Evolutionary conservation across 53 echinoderm and acorn worm species (phyloP).

Genomic region (Hippasteria phrygiana): DNA sequence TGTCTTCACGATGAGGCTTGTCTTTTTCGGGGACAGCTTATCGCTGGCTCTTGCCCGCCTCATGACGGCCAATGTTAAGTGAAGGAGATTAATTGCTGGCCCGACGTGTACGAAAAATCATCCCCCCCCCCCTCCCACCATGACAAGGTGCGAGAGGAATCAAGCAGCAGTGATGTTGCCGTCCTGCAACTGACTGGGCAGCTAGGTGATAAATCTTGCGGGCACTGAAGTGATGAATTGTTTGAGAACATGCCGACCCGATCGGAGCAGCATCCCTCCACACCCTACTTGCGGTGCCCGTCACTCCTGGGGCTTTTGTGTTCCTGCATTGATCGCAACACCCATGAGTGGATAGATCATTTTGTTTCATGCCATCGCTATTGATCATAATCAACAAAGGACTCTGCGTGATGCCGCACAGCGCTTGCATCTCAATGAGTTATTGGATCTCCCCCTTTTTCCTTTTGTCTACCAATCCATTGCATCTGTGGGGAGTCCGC

Average conservation of each 20-base stretch:
- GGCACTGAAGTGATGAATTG: constrained; percentile 36
- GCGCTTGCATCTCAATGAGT: constrained; percentile 4
- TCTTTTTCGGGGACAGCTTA: not conserved
- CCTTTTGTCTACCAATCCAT: constrained; percentile 2
- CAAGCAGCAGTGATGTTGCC: not conserved
- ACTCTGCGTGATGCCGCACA: constrained; percentile 12
- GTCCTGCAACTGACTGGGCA: not conserved
- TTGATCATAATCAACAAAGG: constrained; percentile 57
- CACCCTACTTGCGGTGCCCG: not conserved
- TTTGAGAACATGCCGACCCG: constrained; percentile 42
- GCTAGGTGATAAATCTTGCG: constrained; percentile 30
- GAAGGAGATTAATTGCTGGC: constrained; percentile 50
- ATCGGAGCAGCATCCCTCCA: not conserved
- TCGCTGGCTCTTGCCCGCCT: not conserved
- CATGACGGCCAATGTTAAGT: constrained; percentile 37
- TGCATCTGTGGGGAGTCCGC: constrained; percentile 39
- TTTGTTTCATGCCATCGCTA: constrained; percentile 52
- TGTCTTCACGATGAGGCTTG: constrained; percentile 13
- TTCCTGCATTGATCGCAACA: constrained; percentile 24
- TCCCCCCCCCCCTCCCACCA: not conserved
- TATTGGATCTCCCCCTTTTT: constrained; percentile 28
- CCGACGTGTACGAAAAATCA: not conserved
- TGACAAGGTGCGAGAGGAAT: constrained; percentile 20
- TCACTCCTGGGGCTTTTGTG: constrained; percentile 43
- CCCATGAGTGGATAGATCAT: constrained; percentile 33